A percentile compares a stretch with the other conserved stretches of the same genome.
Conservation (phyloP, 1,140 invertebrate genomes). For the Paracyclopina nana region DNA sequence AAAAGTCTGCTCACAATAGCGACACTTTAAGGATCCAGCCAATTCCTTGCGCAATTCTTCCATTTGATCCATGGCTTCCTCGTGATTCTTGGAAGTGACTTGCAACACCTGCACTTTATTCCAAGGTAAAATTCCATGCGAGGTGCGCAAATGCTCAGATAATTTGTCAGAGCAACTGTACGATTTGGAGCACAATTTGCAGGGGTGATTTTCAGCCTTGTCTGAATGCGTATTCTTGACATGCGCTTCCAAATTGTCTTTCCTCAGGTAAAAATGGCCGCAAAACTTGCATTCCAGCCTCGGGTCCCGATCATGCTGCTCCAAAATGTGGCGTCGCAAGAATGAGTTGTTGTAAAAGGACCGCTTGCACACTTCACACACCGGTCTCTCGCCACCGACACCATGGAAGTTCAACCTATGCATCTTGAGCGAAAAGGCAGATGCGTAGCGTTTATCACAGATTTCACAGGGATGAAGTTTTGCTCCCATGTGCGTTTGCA, state of each 20-base stretch:
- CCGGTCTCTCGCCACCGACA: neutral
- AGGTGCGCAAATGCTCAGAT: neutral
- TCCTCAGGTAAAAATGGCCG: neutral
- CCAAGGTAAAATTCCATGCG: neutral
- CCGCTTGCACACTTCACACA: neutral
- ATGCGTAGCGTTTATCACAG: neutral
- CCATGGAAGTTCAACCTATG: neutral
- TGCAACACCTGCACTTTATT: too few species aligned
- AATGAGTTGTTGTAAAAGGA: constrained; percentile 1
- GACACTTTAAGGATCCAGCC: neutral
- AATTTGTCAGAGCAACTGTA: neutral
- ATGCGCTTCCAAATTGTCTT: constrained; percentile 6
- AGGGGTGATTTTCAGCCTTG: neutral
- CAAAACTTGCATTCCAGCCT: constrained; percentile 1
- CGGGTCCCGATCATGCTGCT: neutral
- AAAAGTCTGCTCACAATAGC: neutral
- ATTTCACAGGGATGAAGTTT: neutral
- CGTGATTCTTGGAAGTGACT: neutral
- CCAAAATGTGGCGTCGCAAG: neutral
- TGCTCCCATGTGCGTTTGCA: neutral
- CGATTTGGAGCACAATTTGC: neutral
- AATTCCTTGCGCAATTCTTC: neutral
- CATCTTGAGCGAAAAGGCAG: neutral
- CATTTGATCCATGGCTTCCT: neutral
- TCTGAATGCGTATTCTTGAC: neutral